phyloP scores from a whole-genome alignment of 1,140 invertebrate genomes.

The Brachionus asplanchnoidis region DNA sequence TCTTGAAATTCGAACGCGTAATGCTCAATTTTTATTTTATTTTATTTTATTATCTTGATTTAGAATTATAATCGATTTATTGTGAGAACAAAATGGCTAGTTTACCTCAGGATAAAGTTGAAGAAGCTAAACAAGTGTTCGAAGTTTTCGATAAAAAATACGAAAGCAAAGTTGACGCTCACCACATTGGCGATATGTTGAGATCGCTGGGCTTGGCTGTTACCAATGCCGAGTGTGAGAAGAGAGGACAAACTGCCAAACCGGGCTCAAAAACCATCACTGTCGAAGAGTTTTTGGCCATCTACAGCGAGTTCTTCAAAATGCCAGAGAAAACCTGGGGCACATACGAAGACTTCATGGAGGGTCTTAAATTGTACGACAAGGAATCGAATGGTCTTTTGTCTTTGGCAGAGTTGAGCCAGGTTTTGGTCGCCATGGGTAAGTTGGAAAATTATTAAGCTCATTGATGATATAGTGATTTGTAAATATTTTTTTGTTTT shows the following conservation, averaged over 20 bases:
- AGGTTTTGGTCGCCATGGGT: conserved; percentile 42
- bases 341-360: conserved; percentile 43
- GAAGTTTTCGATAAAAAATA: conserved; percentile 43
- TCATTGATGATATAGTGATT: background rate
- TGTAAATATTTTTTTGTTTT: background rate
- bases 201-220: conserved; percentile 27
- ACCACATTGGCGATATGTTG: conserved; percentile 39
- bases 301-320: conserved; percentile 42
- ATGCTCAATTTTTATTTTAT: background rate
- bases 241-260: conserved; percentile 41
- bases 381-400: conserved; percentile 42
- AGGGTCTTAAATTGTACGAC: conserved; percentile 43
- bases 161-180: conserved; percentile 38
- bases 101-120: conserved; percentile 37
- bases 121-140: conserved; percentile 42
- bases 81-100: conserved; percentile 18
- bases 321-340: conserved; percentile 41
- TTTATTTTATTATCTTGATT: background rate
- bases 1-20: background rate
- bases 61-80: background rate
- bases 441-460: background rate
- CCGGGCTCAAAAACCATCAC: conserved; percentile 36
- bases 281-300: conserved; percentile 42
- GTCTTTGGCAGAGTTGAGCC: conserved; percentile 33
- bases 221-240: conserved; percentile 33